phyloP scores from a whole-genome alignment of 2,888 invertebrate genomes.

The Drosophila nr. fundita region DNA sequence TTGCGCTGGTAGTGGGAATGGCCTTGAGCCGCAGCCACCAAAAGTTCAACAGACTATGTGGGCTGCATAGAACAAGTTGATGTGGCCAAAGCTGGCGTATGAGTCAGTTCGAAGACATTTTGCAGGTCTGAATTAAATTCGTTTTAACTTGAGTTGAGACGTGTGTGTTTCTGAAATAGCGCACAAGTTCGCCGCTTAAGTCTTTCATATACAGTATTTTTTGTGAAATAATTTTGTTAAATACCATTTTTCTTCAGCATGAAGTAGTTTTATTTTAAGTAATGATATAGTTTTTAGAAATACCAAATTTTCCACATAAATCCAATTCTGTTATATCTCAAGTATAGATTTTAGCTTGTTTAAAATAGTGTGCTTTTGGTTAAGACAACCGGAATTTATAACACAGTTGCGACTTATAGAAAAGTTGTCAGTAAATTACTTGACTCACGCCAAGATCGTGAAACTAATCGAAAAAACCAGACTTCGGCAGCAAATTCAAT shows the following conservation, averaged over 20 bases:
- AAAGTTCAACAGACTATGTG: constrained; percentile 74
- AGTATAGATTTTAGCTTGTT: not conserved
- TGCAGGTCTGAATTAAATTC: not conserved
- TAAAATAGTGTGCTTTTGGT: constrained; percentile 9
- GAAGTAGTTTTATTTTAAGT: not conserved
- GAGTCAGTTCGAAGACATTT: constrained; percentile 42
- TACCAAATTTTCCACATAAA: not conserved
- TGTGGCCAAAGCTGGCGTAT: constrained; percentile 42
- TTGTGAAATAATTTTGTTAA: not conserved
- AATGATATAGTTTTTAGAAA: not conserved
- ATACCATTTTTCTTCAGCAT: not conserved
- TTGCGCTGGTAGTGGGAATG: constrained; percentile 62
- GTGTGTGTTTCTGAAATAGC: constrained; percentile 8
- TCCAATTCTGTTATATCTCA: not conserved
- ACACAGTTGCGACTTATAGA: constrained; percentile 5
- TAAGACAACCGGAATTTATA: constrained; percentile 3
- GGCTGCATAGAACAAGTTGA: constrained; percentile 57
- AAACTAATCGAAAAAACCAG: constrained; percentile 10
- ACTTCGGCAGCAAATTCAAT: constrained; percentile 5
- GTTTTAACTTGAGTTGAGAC: not conserved
- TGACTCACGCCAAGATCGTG: constrained; percentile 8
- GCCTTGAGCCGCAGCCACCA: constrained; percentile 59
- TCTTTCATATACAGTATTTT: constrained; percentile 7
- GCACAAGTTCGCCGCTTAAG: constrained; percentile 10
- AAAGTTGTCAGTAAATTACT: constrained; percentile 3